Evolutionary conservation across 2,888 invertebrate genomes (phyloP).

Genomic region (Pseudeuparius sepicola): DNA sequence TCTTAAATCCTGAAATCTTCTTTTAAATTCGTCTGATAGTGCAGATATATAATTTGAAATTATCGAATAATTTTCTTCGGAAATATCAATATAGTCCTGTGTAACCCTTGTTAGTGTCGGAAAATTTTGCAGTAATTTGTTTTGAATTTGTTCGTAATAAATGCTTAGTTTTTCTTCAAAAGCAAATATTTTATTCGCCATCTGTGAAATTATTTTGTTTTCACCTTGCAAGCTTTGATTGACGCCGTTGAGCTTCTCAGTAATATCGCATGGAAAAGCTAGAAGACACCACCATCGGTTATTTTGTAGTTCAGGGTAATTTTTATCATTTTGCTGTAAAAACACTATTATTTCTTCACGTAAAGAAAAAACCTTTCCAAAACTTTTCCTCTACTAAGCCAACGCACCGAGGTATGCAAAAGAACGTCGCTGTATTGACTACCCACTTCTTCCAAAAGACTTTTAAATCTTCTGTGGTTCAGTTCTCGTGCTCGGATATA

Average conservation of each 20-base stretch:
- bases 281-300: conserved; percentile 14
- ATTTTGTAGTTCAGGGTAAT: conserved; percentile 12
- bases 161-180: conserved; percentile 14
- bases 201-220: conserved; percentile 9
- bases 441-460: conserved; percentile 12
- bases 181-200: conserved; percentile 15
- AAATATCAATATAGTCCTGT: conserved; percentile 5
- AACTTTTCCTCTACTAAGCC: conserved; percentile 16
- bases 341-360: conserved; percentile 14
- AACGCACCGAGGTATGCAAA: conserved; percentile 12
- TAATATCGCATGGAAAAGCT: conserved; percentile 11
- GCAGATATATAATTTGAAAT: conserved; percentile 10
- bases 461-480: conserved; percentile 6
- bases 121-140: conserved; percentile 12
- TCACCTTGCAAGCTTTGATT: conserved; percentile 11
- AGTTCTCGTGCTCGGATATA: too few species aligned
- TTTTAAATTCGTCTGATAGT: conserved; percentile 4
- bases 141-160: conserved; percentile 12
- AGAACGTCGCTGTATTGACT: conserved; percentile 15
- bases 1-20: conserved; percentile 10
- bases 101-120: conserved; percentile 5
- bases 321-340: conserved; percentile 13
- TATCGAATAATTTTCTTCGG: conserved; percentile 4
- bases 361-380: conserved; percentile 14
- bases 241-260: conserved; percentile 8